These are phyloP conservation scores for Limonius californicus DNA, from an alignment of 1,140 invertebrate genomes.

Conservation along the genomic window DNA sequence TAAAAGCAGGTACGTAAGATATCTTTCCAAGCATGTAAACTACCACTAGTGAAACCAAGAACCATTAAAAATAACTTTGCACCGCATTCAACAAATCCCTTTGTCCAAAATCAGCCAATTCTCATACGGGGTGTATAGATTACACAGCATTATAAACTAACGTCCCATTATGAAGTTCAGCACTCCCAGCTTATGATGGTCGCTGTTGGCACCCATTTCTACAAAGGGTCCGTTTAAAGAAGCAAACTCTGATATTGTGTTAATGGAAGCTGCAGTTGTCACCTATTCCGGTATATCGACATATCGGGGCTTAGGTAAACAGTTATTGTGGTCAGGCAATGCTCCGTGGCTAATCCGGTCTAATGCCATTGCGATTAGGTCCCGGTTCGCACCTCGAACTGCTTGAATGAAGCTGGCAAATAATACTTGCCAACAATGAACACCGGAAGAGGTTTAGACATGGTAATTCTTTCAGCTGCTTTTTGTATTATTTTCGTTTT, in stretches of 20 bases:
- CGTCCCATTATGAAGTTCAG: conserved; percentile 6
- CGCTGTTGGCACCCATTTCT: background rate
- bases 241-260: background rate
- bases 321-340: conserved; percentile 14
- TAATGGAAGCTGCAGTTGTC: conserved; percentile 10
- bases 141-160: conserved; percentile 10
- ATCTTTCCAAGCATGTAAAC: background rate
- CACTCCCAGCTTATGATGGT: background rate
- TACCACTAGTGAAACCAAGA: background rate
- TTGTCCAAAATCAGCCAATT: conserved; percentile 3
- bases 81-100: conserved; percentile 5
- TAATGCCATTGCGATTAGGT: conserved; percentile 9
- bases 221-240: background rate
- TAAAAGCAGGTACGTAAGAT: no score
- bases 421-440: conserved; percentile 7
- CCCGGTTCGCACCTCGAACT: conserved; percentile 2
- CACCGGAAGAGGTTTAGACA: conserved; percentile 8
- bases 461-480: conserved; percentile 11
- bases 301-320: conserved; percentile 9
- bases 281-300: conserved; percentile 12
- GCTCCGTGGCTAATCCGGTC: conserved; percentile 7
- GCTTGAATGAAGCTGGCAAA: conserved; percentile 3
- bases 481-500: background rate
- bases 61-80: conserved; percentile 10
- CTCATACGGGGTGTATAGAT: background rate